Evolutionary conservation across 2,797 vertebrate genomes (phyloP).

Genomic region (Triplophysa bombifrons): DNA sequence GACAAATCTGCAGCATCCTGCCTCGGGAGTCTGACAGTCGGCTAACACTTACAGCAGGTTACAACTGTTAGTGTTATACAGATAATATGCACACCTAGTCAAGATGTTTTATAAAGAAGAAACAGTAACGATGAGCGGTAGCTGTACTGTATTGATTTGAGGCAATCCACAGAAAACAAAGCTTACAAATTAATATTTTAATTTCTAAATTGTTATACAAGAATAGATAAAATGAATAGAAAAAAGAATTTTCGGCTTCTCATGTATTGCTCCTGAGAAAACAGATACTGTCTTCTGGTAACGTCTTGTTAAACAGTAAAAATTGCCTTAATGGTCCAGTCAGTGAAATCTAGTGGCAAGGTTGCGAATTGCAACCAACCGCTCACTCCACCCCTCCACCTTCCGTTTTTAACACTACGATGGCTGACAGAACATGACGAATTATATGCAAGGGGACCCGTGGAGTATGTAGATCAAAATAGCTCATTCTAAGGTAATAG

Average conservation of each 20-base stretch:
- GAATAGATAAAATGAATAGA: not conserved
- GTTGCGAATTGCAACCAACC: too few relatives aligned
- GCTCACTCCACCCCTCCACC: too few relatives aligned
- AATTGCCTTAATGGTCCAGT: too few relatives aligned
- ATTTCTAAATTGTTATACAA: not conserved
- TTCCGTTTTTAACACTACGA: too few relatives aligned
- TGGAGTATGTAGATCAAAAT: too few relatives aligned
- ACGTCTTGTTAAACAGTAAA: not conserved
- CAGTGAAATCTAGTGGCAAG: too few relatives aligned
- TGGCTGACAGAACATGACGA: too few relatives aligned
- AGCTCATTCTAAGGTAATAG: too few relatives aligned
- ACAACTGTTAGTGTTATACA: not conserved
- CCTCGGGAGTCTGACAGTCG: slow-evolving; percentile 40
- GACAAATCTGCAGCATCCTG: slow-evolving; percentile 50
- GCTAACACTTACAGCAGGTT: slow-evolving; percentile 40
- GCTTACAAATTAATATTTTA: not conserved
- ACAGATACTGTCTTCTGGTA: not conserved
- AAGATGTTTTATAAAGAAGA: not conserved
- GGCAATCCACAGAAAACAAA: not conserved
- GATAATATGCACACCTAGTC: not conserved
- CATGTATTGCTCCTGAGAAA: not conserved
- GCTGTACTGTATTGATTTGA: not conserved
- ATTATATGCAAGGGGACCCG: too few relatives aligned
- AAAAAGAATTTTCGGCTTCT: not conserved
- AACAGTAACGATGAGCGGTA: not conserved